These are phyloP conservation scores for Cyprinus carpio DNA, from an alignment of 2,113 vertebrate species.

Conservation along the genomic window DNA sequence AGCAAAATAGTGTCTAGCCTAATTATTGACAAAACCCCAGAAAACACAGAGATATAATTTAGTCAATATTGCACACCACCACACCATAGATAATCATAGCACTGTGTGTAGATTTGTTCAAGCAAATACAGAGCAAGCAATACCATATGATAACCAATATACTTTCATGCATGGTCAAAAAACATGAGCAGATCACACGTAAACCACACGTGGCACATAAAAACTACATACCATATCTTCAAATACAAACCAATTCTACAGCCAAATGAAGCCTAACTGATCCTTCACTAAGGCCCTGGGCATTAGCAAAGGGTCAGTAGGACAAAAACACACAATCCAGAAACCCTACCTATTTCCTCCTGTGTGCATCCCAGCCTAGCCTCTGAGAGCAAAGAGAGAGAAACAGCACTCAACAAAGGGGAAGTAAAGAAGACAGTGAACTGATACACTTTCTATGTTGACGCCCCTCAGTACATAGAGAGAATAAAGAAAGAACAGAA, in stretches of 20 bases:
- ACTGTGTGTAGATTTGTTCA: neutral
- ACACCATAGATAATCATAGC: neutral
- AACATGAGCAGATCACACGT: neutral
- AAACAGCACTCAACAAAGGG: neutral
- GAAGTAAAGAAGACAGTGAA: neutral
- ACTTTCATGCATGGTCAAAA: neutral
- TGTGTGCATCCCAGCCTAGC: constrained; percentile 74
- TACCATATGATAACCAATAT: neutral
- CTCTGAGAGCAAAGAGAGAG: constrained; percentile 68
- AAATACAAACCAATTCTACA: neutral
- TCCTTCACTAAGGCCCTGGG: constrained; percentile 5
- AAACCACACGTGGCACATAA: neutral
- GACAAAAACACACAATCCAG: constrained; percentile 62
- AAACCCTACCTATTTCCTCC: constrained; percentile 75
- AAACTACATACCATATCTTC: neutral
- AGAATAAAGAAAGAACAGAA: neutral
- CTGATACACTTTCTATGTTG: neutral
- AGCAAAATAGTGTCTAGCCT: neutral
- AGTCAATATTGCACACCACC: neutral
- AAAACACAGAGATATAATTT: neutral
- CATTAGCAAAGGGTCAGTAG: constrained; percentile 39
- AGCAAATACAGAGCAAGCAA: neutral
- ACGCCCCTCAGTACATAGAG: neutral
- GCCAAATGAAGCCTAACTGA: neutral
- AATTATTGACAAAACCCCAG: neutral